Conservation (phyloP, 2,888 invertebrate species). For the Lochmaea capreae region DNA sequence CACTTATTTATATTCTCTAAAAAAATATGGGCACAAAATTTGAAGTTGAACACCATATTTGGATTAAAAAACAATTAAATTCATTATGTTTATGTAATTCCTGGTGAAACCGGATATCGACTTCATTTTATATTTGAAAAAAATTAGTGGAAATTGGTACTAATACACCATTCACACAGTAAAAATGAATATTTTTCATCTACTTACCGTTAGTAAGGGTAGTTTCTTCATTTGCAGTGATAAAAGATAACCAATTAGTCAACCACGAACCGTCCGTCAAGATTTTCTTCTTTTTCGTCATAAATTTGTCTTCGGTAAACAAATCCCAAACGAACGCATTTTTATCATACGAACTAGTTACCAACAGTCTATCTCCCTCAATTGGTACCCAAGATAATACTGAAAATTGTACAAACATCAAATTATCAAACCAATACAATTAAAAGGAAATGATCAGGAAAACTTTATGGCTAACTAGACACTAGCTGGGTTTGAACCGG, state of each 20-base stretch:
- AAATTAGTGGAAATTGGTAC: no score
- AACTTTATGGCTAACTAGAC: no score
- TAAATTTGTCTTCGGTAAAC: constrained; percentile 61
- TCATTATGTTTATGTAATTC: neutral
- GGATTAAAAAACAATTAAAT: no score
- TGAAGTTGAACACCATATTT: no score
- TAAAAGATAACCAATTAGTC: constrained; percentile 67
- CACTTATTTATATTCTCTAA: no score
- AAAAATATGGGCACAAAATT: no score
- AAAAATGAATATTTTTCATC: neutral
- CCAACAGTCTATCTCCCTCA: constrained; percentile 73
- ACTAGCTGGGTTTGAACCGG: no score
- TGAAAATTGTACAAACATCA: constrained; percentile 45
- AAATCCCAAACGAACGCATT: constrained; percentile 79
- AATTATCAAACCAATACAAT: no score
- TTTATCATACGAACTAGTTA: constrained; percentile 76
- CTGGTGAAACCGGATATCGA: no score
- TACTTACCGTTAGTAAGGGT: constrained; percentile 57
- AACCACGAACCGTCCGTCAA: constrained; percentile 68
- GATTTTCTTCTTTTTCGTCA: constrained; percentile 61
- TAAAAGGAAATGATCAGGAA: no score
- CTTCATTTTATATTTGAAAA: no score
- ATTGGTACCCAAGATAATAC: constrained; percentile 65
- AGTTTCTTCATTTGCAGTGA: constrained; percentile 65
- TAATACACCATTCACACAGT: no score